Base-by-base conservation (phyloP, 2,888 invertebrate genomes). In the Didymodactylos carnosus region DNA sequence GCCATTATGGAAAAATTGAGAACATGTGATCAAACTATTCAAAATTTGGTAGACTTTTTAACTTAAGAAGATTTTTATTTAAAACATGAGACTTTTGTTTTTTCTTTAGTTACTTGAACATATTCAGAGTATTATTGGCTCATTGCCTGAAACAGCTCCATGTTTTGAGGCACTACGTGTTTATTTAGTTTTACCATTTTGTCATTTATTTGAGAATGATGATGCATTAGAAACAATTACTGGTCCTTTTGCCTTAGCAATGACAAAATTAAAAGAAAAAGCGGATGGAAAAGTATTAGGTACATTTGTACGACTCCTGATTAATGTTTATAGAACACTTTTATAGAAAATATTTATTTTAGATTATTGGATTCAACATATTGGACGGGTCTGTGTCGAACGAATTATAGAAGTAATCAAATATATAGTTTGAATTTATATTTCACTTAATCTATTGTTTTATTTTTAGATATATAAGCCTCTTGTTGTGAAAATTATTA, bases 81-180 rank as follows among this genome's bases (percentile, higher is more conserved):
- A 25, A 0, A n/a, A 4, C 23, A 23, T 19, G 6, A 14, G 3
- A 35, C 16, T 29, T n/a, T n/a, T n/a, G n/a, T n/a, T n/a, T 19
- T 14, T 35, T 35, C 5, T 3, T 13, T 62, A 62, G 62, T 62
- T 62, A 62, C 35, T 62, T 35, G 62, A 62, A 62, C 19, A 35
- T 35, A 35, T 62, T 62, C 62, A 62, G n/a, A 35, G 35, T 0
- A 62, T 62, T 35, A 29, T 62, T 25, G 19, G 51, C 51, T 51
- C 69, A 43, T 46, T 75, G 19, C 73, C 75, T 11, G 53, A 70
- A 19, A 71, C 89, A 0, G 89, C 91, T 1, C 89, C 91, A 0
- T 92, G 92, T 81, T 88, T 91, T 0, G 94, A 94, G 84, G 88
- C 89, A 8, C 85, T 94, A 62, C 86, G 94, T 73, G 84, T 92